phyloP scores from a whole-genome alignment of 2,113 vertebrate species.

The Octodon degus region DNA sequence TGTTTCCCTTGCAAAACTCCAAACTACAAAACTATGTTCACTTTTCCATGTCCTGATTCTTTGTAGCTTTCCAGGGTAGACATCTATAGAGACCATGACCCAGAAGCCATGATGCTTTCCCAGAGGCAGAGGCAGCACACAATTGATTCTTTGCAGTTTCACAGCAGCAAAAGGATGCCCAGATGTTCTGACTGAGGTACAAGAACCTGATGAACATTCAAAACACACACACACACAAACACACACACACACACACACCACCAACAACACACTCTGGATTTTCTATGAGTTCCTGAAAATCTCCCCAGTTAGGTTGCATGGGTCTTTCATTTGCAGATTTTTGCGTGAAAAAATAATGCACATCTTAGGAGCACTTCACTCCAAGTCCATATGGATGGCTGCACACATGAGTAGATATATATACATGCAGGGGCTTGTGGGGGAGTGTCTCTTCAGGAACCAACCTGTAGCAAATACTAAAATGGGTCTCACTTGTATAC shows the following conservation, averaged over 20 bases:
- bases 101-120: neutral
- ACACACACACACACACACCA: too few species aligned
- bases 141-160: neutral
- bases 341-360: slow-evolving; percentile 12
- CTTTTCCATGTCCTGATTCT: neutral
- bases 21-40: neutral
- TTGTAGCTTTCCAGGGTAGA: neutral
- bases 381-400: neutral
- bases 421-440: neutral
- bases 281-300: neutral
- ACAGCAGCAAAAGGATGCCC: neutral
- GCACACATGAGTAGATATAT: neutral
- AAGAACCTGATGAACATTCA: neutral
- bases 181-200: neutral
- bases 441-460: neutral
- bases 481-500: neutral
- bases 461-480: neutral
- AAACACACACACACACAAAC: neutral
- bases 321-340: neutral
- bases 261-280: neutral
- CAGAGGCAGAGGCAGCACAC: neutral
- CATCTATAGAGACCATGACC: neutral
- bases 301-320: neutral
- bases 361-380: neutral
- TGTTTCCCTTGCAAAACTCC: too few species aligned